These are phyloP conservation scores for Anas flavirostris DNA, from an alignment of 2,797 vertebrate genomes.

Conservation along the genomic window DNA sequence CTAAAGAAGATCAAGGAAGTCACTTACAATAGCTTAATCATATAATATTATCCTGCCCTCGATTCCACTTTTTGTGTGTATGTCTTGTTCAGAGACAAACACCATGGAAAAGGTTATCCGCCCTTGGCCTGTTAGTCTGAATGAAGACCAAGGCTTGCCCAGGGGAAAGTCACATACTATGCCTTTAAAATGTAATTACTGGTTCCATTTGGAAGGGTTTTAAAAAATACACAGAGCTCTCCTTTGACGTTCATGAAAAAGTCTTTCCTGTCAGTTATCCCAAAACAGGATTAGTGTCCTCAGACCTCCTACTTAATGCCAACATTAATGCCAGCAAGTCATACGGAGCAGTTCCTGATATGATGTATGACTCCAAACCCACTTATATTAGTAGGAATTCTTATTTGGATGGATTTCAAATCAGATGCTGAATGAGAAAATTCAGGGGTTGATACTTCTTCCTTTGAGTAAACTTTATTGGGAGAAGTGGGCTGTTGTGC, in stretches of 20 bases:
- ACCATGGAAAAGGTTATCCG: not conserved
- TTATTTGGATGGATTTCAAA: not conserved
- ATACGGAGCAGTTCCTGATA: not conserved
- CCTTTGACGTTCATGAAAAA: not conserved
- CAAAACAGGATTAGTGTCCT: not conserved
- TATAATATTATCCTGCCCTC: not conserved
- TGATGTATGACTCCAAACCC: not conserved
- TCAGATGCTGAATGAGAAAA: not conserved
- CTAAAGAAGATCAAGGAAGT: not conserved
- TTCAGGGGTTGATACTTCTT: not conserved
- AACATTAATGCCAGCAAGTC: not conserved
- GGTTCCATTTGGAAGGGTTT: not conserved
- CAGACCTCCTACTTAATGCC: not conserved
- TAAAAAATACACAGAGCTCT: not conserved
- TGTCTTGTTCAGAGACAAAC: not conserved
- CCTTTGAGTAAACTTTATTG: not conserved
- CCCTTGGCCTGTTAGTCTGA: not conserved
- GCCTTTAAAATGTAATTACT: not conserved
- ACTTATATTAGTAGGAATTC: not conserved
- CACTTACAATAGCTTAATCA: slow-evolving; percentile 18
- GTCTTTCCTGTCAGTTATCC: not conserved
- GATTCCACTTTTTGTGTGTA: not conserved
- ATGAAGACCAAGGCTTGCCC: not conserved
- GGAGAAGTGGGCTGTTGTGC: not conserved
- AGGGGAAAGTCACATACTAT: not conserved